These are phyloP conservation scores for Parapsyche elsis DNA, from an alignment of 1,140 invertebrate genomes.

Conservation along the genomic window DNA sequence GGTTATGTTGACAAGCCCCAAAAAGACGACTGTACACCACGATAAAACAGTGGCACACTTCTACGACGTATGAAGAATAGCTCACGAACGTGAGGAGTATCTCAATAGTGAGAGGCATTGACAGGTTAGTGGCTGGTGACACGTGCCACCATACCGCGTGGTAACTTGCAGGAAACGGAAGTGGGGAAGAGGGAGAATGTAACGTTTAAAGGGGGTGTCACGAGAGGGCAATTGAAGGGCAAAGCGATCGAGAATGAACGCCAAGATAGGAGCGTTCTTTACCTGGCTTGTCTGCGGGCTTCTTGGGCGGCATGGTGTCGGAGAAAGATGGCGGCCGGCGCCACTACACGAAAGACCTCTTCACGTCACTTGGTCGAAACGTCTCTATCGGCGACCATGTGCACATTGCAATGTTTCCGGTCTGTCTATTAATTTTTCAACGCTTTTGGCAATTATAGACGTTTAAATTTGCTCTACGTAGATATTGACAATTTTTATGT, in stretches of 20 bases:
- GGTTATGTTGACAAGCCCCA: too few relatives aligned
- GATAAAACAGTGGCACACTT: too few relatives aligned
- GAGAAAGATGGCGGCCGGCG: constrained; percentile 53
- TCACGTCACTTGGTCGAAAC: neutral
- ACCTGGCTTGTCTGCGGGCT: constrained; percentile 55
- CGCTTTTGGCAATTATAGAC: too few relatives aligned
- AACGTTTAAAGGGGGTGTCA: neutral
- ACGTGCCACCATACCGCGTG: constrained; percentile 5
- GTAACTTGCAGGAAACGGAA: neutral
- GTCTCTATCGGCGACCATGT: too few relatives aligned
- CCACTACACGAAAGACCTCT: constrained; percentile 31
- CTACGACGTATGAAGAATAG: too few relatives aligned
- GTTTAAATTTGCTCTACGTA: too few relatives aligned
- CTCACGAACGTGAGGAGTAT: too few relatives aligned
- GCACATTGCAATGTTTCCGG: too few relatives aligned
- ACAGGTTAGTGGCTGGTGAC: neutral
- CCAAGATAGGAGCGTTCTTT: neutral
- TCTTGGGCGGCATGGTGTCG: constrained; percentile 55
- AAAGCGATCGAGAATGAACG: neutral
- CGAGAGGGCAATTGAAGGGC: neutral
- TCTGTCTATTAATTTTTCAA: too few relatives aligned
- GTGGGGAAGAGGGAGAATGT: neutral
- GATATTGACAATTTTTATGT: too few relatives aligned
- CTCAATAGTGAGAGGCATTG: neutral
- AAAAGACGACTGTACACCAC: too few relatives aligned